Base-by-base conservation (phyloP, 2,888 invertebrate genomes). In the Suillia variegata region DNA sequence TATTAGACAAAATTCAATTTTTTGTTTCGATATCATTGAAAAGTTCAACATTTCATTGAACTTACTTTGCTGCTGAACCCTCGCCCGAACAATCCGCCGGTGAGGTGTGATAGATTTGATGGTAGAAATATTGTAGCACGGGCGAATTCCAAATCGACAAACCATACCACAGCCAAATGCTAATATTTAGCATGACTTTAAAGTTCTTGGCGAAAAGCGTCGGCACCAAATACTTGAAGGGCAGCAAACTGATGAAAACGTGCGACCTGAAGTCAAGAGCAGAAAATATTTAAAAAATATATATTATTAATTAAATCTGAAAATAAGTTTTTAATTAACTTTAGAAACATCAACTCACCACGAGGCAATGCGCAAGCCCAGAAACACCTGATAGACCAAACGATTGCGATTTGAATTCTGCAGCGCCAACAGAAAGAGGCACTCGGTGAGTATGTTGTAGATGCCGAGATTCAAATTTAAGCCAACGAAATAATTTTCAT, bases 141-240 rank as follows among this genome's bases (percentile, higher is more conserved):
- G 82, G 82, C 4, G 82, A 82, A 56, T 81, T 81, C 82, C 82
- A 82, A 21, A 82, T 79, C 38, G 79, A 79, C 2, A 82, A 65
- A 2, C 80, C 80, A 64, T 82, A 82, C 82, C 82, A 82, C 4
- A 79, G 58, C 79, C 82, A 81, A 53, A 82, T 76, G 13, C 68
- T 68, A 45, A 80, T 65, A 54, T 81, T 82, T 0, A 82, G 68
- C 2, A 75, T 69, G 22, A 80, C 54, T 69, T 81, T 80, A 49
- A 81, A 80, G 65, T 82, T 80, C 66, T 82, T 81, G 8, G 80
- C 80, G 63, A 80, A 81, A 1, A 82, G 67, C 33, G 82, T 82
- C 21, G 82, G 82, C 58, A 82, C 73, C 20, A 82, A 74, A 62
- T 82, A 82, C 56, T 80, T 80, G 54, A 82, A 82, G 5, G 82